Evolutionary conservation across 64 coral and sea anemone genomes (phyloP), one percentile per base, ranked within the genome.

Genomic region (Stylophora pistillata): DNA sequence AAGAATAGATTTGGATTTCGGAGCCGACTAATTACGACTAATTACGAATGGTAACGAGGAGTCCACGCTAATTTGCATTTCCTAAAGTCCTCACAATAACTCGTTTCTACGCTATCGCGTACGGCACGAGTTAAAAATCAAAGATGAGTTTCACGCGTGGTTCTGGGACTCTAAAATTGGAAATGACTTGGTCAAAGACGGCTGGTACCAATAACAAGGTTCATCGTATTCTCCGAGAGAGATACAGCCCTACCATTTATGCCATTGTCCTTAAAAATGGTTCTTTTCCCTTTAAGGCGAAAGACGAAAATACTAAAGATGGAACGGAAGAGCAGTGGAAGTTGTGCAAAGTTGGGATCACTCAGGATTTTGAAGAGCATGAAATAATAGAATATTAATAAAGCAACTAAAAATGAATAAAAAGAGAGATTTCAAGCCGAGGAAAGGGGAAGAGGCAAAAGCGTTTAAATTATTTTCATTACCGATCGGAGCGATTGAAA

Each of bases 201-300:
- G 66, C 63, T 60, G 59, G 0, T 15, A 37, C 59, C 59, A 61
- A 81, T 0, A 28, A 63, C 0, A 0, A 0, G 10, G 58, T 34
- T 2, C 58, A 84, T 84, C 54, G 26, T 60, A 84, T 84, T 84
- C 80, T 57, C 58, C n/a, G 80, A 65, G 80, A 84, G 58, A 83
- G 37, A 30, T 27, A 84, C 28, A 32, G 80, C 21, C 80, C 80
- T 4, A 30, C 13, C 20, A 30, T 84, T 13, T 84, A 84, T 68
- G n/a, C 20, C 64, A 11, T 84, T 15, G 80, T 84, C 26, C 31
- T 84, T 18, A 68, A 84, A 29, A 31, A 65, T 84, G 58, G 58
- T 34, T 0, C 15, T 23, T 84, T 84, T 84, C 60, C 80, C 59
- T 53, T 53, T 69, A 16, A 3, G 52, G 5, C n/a, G n/a, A n/a